Base-by-base conservation (phyloP, 2,113 vertebrate genomes). In the Malaclemys terrapin region DNA sequence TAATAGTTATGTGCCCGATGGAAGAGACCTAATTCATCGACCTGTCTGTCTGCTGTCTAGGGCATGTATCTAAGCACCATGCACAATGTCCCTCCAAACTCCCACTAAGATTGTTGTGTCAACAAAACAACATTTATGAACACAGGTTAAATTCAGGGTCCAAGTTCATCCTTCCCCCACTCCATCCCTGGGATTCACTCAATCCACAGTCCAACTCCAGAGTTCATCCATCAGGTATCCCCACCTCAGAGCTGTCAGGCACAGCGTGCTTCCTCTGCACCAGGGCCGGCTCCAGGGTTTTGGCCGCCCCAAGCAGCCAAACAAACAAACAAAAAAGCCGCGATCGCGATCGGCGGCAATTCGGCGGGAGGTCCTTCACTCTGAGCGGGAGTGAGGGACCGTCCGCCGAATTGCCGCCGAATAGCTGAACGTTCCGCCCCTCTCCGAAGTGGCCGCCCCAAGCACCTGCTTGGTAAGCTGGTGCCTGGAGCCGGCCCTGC, bases 121-220 rank as follows among this genome's bases (percentile, higher is more conserved):
- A 62, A 17, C 49, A 13, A 52, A 49, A 84, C 42, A 57, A 53
- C 38, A n/a, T 12, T 38, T 17, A 2, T 0, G 25, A 59, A 14
- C 42, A 11, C 0, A 11, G 49, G 86, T 91, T 80, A 50, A 42
- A 4, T 42, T 50, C 8, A 5, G n/a, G 2, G 16, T 76, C 16
- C 29, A 52, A 3, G 6, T 27, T 1, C 82, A 16, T 25, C 19
- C 1, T 76, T 45, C 0, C 19, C 14, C 2, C 0, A 1, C 29
- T 57, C 75, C 53, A 13, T 38, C 38, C 49, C 53, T 57, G 49
- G 65, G 27, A 5, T 10, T 72, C 69, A 24, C 20, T 42, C 72
- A 12, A 3, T 8, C 53, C 17, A n/a, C 20, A 38, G 6, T 0
- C n/a, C 2, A 79, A 35, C 86, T n/a, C 52, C 85, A 8, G 50